Base-by-base conservation (phyloP, 1,140 invertebrate species). In the Brachionus rotundiformis region DNA sequence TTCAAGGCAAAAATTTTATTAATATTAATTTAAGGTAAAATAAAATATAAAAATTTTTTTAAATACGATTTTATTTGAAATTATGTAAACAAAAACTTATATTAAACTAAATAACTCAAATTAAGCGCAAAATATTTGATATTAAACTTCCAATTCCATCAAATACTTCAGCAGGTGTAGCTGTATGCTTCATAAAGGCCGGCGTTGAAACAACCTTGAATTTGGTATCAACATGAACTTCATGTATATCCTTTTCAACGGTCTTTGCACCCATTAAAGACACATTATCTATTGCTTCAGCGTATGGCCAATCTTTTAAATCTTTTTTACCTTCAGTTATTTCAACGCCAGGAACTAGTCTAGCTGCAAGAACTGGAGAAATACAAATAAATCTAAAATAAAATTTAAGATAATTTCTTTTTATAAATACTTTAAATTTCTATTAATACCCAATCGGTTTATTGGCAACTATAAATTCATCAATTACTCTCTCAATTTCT, bases 121-220 rank as follows among this genome's bases (percentile, higher is more conserved):
- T 36, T 36, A 71, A 71, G 16, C 33, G 29, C n/a, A 71, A 54
- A 77, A 77, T 5, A n/a, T 77, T 36, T 10, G 85, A 84, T 29
- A 91, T 87, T 88, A 91, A 89, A 76, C 88, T 88, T 1, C 90
- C 90, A 82, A 92, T 89, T 3, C 90, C 90, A 81, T 90, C 88
- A 83, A 90, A 88, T 54, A 91, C 85, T 77, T 91, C 88, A 76
- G 89, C 87, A 33, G 89, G 88, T 25, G 81, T 84, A 77, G 87
- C 85, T 3, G 63, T 16, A 29, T 89, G 86, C 82, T 90, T 91
- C 90, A 92, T 90, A 86, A 89, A 92, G 0, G 91, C 91, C 7
- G 91, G 91, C 3, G 91, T 90, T 11, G 90, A 90, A 8, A 90
- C 89, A 31, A 91, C 86, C 36, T 88, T 88, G 83, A 90, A 89